Percentiles rank a stretch among this genome's conserved stretches.
phyloP scores from a whole-genome alignment of 2,113 vertebrate species.

The Phoenicopterus ruber region DNA sequence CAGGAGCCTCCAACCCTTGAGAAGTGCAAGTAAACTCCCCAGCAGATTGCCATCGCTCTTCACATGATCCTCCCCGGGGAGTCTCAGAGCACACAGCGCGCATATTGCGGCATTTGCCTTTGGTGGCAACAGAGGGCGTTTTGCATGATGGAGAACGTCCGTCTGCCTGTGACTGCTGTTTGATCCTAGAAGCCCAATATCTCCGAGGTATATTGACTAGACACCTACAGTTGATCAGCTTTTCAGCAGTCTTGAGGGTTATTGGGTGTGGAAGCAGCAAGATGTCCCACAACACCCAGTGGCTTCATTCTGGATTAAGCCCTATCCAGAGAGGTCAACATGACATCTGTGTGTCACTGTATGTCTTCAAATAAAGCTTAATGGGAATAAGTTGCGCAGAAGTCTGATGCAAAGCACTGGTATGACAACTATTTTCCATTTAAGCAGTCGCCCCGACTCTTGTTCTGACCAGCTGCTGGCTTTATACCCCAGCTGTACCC shows the following conservation, averaged over 20 bases:
- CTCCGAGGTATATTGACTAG: neutral
- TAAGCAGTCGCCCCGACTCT: neutral
- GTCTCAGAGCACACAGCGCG: rapidly evolving
- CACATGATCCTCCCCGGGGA: neutral
- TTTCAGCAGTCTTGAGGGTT: neutral
- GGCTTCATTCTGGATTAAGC: neutral
- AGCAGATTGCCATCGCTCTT: neutral
- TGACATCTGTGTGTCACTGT: neutral
- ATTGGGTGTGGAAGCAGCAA: neutral
- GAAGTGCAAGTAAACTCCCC: neutral
- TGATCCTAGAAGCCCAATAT: neutral
- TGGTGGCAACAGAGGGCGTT: neutral
- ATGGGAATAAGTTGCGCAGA: neutral
- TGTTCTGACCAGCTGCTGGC: neutral
- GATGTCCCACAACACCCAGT: neutral
- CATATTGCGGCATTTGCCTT: neutral
- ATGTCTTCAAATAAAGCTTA: neutral
- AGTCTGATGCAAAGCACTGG: neutral
- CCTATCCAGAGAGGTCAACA: neutral
- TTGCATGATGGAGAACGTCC: neutral
- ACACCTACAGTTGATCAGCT: neutral
- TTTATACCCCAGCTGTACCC: neutral
- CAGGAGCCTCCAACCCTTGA: neutral
- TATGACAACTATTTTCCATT: neutral
- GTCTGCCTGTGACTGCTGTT: neutral